phyloP scores from a whole-genome alignment of 2,797 vertebrate genomes.

The Oreochromis mossambicus region DNA sequence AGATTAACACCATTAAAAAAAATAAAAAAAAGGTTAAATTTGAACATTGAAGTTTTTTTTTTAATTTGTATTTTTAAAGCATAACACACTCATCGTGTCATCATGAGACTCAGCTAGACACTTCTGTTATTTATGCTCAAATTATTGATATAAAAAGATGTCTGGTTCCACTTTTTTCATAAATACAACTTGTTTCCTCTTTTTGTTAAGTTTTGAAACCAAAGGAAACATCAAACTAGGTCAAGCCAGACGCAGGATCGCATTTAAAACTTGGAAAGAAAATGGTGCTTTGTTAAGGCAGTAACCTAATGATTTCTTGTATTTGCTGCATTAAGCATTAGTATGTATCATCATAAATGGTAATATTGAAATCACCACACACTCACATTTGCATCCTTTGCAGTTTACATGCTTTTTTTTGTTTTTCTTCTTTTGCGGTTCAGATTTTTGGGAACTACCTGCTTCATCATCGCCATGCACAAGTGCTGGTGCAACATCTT shows the following conservation, averaged over 20 bases:
- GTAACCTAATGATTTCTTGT: neutral
- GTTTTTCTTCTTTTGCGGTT: neutral
- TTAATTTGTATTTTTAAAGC: neutral
- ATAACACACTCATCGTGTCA: constrained; percentile 24
- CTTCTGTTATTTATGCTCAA: constrained; percentile 36
- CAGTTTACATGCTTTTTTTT: neutral
- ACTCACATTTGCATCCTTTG: neutral
- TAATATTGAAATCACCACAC: neutral
- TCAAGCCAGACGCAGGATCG: neutral
- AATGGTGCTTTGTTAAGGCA: neutral
- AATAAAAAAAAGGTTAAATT: neutral
- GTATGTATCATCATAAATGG: neutral
- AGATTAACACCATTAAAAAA: neutral
- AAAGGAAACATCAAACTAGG: constrained; percentile 25
- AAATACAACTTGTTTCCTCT: constrained; percentile 50
- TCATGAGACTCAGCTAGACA: constrained; percentile 52
- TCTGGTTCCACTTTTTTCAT: constrained; percentile 37
- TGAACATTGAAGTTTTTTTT: neutral
- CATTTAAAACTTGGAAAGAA: neutral
- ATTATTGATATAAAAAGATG: neutral
- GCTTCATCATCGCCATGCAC: constrained; percentile 4
- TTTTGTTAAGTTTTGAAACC: neutral
- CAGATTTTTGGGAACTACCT: constrained; percentile 9
- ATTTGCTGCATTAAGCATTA: neutral
- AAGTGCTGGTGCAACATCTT: constrained; percentile 18